These are phyloP conservation scores for Amiota minor DNA, from an alignment of 2,888 invertebrate species.

Conservation along the genomic window DNA sequence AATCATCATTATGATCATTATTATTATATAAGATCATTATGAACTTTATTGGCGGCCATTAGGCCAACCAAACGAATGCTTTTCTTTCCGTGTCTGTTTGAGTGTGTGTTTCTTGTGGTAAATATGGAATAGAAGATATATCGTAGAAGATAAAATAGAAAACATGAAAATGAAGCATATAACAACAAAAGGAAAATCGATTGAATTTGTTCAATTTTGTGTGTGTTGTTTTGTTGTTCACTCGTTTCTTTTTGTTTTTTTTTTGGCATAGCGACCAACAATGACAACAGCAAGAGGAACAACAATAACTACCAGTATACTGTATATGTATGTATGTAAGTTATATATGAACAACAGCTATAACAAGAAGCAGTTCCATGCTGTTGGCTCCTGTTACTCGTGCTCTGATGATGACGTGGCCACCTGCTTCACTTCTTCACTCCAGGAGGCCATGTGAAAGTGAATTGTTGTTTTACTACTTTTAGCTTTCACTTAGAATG, in stretches of 20 bases:
- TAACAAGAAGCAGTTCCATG: neutral
- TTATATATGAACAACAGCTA: neutral
- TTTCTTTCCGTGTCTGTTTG: no score
- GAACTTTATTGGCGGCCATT: neutral
- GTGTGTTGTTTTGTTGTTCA: no score
- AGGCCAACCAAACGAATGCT: neutral
- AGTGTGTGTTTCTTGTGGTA: neutral
- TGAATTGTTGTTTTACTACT: no score
- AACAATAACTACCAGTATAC: no score
- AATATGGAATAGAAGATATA: constrained; percentile 1
- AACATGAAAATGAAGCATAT: constrained; percentile 1
- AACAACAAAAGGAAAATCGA: constrained; percentile 18
- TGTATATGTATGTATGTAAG: no score
- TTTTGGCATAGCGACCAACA: constrained; percentile 2
- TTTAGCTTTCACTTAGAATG: no score
- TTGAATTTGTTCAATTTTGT: constrained; percentile 10
- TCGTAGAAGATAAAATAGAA: constrained; percentile 5
- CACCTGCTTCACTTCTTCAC: no score
- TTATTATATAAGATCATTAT: neutral
- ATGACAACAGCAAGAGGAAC: neutral
- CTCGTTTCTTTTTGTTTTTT: neutral
- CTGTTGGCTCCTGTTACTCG: no score
- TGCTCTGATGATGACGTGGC: no score
- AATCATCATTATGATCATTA: neutral
- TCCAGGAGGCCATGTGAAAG: no score